phyloP scores from a whole-genome alignment of 1,140 invertebrate species.

The Eciton burchellii region DNA sequence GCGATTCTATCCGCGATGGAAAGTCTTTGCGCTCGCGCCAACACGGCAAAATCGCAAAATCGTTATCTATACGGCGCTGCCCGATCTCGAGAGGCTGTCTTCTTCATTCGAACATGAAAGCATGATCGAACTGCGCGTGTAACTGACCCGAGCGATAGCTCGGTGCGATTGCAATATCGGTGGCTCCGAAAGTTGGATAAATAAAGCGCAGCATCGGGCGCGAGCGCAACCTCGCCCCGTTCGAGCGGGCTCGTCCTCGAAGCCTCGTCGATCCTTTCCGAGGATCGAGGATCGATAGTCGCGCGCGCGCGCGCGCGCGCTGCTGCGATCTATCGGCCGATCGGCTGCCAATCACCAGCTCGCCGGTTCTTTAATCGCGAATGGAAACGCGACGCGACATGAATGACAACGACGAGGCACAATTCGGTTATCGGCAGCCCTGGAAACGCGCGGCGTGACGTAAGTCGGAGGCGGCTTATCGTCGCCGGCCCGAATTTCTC shows the following conservation, averaged over 20 bases:
- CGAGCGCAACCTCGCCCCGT: too few species aligned
- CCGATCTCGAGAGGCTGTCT: not conserved
- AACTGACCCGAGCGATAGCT: slow-evolving; percentile 41
- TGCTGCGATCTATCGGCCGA: not conserved
- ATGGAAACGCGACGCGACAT: not conserved
- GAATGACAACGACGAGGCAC: slow-evolving; percentile 3
- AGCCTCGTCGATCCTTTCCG: not conserved
- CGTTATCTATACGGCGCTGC: not conserved
- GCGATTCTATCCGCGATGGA: too few species aligned
- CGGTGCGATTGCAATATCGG: slow-evolving; percentile 6
- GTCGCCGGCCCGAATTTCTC: slow-evolving; percentile 35
- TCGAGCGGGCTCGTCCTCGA: not conserved
- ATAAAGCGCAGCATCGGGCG: not conserved
- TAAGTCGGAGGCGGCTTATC: slow-evolving; percentile 45
- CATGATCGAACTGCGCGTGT: slow-evolving; percentile 35
- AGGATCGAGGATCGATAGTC: slow-evolving; percentile 12
- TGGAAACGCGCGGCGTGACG: slow-evolving; percentile 52
- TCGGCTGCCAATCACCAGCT: slow-evolving; percentile 36
- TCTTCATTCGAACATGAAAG: slow-evolving; percentile 9
- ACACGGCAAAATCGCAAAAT: slow-evolving; percentile 25
- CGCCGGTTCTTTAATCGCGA: slow-evolving; percentile 34
- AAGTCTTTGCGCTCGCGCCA: too few species aligned
- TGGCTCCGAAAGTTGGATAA: slow-evolving; percentile 12
- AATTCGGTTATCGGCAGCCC: slow-evolving; percentile 43
- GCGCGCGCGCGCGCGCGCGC: not conserved